phyloP scores from a whole-genome alignment of 1,140 invertebrate genomes.

The Formica exsecta region DNA sequence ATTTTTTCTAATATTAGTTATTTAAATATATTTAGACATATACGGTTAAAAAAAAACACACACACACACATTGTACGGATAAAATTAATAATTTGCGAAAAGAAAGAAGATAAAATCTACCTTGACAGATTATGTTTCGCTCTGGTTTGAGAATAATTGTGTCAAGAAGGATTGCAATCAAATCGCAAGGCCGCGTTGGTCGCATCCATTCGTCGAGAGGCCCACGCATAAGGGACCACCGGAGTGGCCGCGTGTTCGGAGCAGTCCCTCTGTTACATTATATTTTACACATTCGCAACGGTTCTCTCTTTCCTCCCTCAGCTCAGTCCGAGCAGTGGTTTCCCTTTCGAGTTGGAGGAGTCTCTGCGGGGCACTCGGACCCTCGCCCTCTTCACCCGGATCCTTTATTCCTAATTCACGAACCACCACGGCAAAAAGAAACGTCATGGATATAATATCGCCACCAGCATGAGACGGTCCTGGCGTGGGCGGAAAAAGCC shows the following conservation, averaged over 20 bases:
- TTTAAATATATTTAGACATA: neutral
- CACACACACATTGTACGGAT: neutral
- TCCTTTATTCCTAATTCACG: slow-evolving; percentile 82
- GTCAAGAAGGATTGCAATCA: neutral
- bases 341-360: slow-evolving; percentile 60
- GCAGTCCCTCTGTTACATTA: slow-evolving; percentile 83
- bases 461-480: slow-evolving; percentile 49
- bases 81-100: neutral
- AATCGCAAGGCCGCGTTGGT: slow-evolving; percentile 15
- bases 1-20: neutral
- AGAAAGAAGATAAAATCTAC: neutral
- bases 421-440: slow-evolving; percentile 68
- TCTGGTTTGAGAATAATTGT: slow-evolving; percentile 18
- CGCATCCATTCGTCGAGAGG: slow-evolving; percentile 49
- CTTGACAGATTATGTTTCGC: neutral
- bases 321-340: slow-evolving; percentile 42
- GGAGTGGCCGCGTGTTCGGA: slow-evolving; percentile 77
- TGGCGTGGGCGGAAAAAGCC: slow-evolving; percentile 62
- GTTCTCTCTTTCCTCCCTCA: slow-evolving; percentile 63
- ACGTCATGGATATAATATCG: slow-evolving; percentile 75
- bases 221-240: slow-evolving; percentile 80
- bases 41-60: neutral
- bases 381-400: neutral
- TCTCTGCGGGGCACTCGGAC: slow-evolving; percentile 52
- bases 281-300: slow-evolving; percentile 81